Base-by-base conservation (phyloP, 2,888 invertebrate genomes). In the Idaea dimidiata region DNA sequence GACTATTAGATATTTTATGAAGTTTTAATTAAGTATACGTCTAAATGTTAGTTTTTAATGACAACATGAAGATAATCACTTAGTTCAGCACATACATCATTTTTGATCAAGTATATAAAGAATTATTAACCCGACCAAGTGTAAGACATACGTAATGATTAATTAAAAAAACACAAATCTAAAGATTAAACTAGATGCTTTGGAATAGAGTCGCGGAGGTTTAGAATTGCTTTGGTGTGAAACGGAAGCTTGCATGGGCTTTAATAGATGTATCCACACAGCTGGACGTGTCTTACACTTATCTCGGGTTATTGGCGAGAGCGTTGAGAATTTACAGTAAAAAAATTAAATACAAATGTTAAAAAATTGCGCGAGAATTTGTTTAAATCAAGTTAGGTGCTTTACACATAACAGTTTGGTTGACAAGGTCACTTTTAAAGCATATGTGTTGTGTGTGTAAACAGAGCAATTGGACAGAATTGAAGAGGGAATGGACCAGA, bases 401-500 rank as follows among this genome's bases (percentile, higher is more conserved):
- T 89, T 88, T 73, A 86, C 84, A 88, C 85, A 79, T 72, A 63
- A 43, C 66, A 61, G 66, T 55, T 77, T 73, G 70, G 74, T 66
- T 77, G 61, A 71, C 67, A 82, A 84, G 86, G 74, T 66, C 72
- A 68, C 75, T 80, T 77, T 73, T 89, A 88, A 88, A 89, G 72
- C 81, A 71, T 77, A 73, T 77, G 72, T 83, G n/a, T 81, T 77
- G 80, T 90, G 81, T 90, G 86, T 92, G 87, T 88, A 80, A 82
- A 90, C 91, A 98, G 99, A 99, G 90, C 99, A 99, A 97, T 94
- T 99, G 95, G 99, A 99, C 93, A 96, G 99, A 82, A 98, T 99
- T 92, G 99, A 99, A 93, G 99, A 99, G 93, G 99, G 99, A 56
- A 99, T 99, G 98, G 99, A 99, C 93, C 99, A 99, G 93, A 99